Evolutionary conservation across 2,888 invertebrate species (phyloP).

Genomic region (Morinoia aosen): DNA sequence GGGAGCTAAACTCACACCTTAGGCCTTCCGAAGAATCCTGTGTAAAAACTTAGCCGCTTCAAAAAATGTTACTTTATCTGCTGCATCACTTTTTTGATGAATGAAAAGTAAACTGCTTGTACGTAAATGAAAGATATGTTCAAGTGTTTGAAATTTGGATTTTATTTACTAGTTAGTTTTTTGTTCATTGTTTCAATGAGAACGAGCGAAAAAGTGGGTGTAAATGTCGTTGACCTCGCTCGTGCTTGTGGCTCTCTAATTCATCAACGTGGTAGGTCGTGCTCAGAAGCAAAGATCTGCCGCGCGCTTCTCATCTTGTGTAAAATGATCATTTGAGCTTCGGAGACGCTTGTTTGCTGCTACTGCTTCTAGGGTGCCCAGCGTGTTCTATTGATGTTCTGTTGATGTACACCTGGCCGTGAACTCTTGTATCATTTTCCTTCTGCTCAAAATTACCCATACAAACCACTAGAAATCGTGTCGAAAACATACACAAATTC

Average conservation of each 20-base stretch:
- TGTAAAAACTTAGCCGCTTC: too few relatives aligned
- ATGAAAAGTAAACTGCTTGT: too few relatives aligned
- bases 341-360: neutral
- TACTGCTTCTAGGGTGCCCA: neutral
- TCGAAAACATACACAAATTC: neutral
- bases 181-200: neutral
- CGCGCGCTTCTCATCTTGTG: neutral
- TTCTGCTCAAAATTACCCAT: neutral
- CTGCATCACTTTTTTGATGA: too few relatives aligned
- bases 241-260: neutral
- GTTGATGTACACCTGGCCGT: constrained; percentile 42
- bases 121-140: too few relatives aligned
- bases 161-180: neutral
- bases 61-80: too few relatives aligned
- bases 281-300: neutral
- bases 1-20: too few relatives aligned
- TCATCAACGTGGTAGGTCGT: neutral
- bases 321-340: neutral
- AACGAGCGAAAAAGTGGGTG: neutral
- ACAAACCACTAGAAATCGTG: neutral
- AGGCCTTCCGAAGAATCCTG: too few relatives aligned
- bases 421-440: constrained; percentile 9
- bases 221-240: neutral
- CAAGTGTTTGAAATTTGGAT: neutral
- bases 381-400: constrained; percentile 16